Conservation (phyloP, 2,888 invertebrate species). For the Cephus pygmeus region DNA sequence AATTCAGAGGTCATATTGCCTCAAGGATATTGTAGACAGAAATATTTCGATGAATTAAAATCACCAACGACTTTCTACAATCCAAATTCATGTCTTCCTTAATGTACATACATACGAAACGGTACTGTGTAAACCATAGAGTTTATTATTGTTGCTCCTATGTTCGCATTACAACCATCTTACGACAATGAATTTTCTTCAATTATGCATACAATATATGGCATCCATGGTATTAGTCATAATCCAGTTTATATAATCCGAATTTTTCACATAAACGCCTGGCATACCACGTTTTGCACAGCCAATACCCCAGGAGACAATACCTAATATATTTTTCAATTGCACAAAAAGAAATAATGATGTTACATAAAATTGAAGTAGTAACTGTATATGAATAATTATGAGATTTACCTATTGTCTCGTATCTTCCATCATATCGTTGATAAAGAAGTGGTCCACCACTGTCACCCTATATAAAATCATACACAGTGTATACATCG, state of each 20-base stretch:
- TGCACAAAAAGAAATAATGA: not conserved
- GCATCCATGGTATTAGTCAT: conserved; percentile 51
- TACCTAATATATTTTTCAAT: conserved; percentile 62
- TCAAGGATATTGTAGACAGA: not conserved
- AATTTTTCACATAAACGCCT: conserved; percentile 60
- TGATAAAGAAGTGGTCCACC: conserved; percentile 73
- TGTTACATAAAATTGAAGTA: not conserved
- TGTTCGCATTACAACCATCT: not conserved
- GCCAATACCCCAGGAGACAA: conserved; percentile 76
- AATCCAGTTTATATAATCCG: conserved; percentile 58
- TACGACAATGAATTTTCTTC: not conserved
- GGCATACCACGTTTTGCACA: conserved; percentile 72
- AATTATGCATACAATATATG: conserved; percentile 47
- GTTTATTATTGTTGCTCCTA: not conserved
- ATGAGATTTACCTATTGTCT: conserved; percentile 69
- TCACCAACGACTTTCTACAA: not conserved
- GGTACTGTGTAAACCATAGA: not conserved
- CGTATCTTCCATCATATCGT: conserved; percentile 69
- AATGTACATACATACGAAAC: not conserved
- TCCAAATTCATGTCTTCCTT: not conserved
- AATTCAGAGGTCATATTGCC: not conserved
- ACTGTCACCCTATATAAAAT: conserved; percentile 72
- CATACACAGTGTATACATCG: not conserved
- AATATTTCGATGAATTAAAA: not conserved
- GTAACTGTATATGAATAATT: not conserved